phyloP scores from a whole-genome alignment of 2,797 vertebrate genomes.

The Poliocrania exsul region DNA sequence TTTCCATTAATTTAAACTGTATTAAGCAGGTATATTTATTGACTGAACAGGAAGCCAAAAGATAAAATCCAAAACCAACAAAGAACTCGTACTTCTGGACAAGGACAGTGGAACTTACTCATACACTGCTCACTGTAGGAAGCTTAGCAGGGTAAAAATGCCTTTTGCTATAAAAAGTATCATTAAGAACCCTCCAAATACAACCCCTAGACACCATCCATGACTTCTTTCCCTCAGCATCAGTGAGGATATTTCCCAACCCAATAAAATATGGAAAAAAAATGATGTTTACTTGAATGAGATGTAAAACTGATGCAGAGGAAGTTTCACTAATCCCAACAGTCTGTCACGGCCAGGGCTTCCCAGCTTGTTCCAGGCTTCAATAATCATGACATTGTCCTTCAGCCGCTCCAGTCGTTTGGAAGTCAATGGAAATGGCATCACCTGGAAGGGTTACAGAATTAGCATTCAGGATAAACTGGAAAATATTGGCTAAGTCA shows the following conservation, averaged over 20 bases:
- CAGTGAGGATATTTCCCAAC: neutral
- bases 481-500: neutral
- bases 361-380: constrained; percentile 90
- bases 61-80: neutral
- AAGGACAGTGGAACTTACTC: neutral
- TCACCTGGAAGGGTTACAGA: constrained; percentile 78
- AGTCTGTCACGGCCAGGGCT: constrained; percentile 82
- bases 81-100: neutral
- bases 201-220: neutral
- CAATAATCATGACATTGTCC: constrained; percentile 94
- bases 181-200: neutral
- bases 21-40: neutral
- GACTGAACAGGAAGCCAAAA: neutral
- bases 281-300: constrained; percentile 86
- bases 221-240: neutral
- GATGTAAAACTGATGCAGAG: constrained; percentile 96
- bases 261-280: neutral
- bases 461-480: neutral
- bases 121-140: neutral
- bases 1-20: neutral
- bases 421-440: constrained; percentile 85
- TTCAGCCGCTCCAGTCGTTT: constrained; percentile 89
- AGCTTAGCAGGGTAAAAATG: neutral
- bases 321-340: constrained; percentile 91
- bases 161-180: neutral